Conservation (phyloP, 2,888 invertebrate genomes). For the Megamerina dolium region DNA sequence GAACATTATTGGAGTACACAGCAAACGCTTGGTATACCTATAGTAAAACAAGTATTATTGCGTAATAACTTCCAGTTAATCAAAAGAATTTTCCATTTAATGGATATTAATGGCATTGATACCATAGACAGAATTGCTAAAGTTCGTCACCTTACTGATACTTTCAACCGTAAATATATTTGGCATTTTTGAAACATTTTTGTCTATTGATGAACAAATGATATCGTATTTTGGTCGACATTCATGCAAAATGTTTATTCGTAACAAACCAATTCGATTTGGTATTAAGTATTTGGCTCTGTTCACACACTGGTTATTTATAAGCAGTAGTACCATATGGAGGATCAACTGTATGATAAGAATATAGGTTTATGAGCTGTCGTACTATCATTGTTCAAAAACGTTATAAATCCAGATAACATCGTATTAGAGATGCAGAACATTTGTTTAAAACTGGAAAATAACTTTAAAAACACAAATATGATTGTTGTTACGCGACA, state of each 20-base stretch:
- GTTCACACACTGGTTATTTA: too few species aligned
- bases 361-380: too few species aligned
- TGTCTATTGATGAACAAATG: constrained; percentile 2
- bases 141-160: constrained; percentile 2
- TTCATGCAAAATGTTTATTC: neutral
- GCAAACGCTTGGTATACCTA: constrained; percentile 1
- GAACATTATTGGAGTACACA: constrained; percentile 1
- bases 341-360: too few species aligned
- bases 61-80: constrained; percentile 1
- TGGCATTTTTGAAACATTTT: constrained; percentile 3
- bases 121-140: neutral
- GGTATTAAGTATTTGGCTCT: neutral
- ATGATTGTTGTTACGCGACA: too few species aligned
- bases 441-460: too few species aligned
- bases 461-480: too few species aligned
- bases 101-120: neutral
- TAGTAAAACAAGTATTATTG: too few species aligned
- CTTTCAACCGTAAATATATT: constrained; percentile 4
- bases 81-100: neutral
- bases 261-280: neutral
- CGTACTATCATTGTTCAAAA: too few species aligned
- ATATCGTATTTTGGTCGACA: neutral
- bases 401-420: too few species aligned
- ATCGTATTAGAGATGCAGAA: too few species aligned
- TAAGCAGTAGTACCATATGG: too few species aligned